Evolutionary conservation across 92 coral and sea anemone genomes (phyloP).

Genomic region (Siderastrea siderea): DNA sequence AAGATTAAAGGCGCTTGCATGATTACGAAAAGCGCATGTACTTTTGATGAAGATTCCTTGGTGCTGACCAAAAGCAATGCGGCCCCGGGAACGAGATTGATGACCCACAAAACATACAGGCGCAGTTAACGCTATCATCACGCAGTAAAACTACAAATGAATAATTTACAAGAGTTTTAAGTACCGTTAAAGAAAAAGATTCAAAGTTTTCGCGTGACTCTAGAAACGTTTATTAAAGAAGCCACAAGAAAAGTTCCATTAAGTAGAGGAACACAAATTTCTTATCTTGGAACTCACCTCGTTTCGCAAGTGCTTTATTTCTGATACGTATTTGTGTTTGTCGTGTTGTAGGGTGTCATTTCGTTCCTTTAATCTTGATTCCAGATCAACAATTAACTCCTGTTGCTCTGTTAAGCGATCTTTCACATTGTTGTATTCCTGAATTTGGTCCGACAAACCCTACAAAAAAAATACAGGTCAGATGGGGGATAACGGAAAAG

Average conservation of each 20-base stretch:
- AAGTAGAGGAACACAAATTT: neutral
- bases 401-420: slow-evolving; percentile 82
- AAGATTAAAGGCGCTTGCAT: no score
- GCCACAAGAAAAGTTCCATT: neutral
- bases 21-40: no score
- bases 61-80: no score
- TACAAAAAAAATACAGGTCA: neutral
- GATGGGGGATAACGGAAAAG: neutral
- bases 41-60: no score
- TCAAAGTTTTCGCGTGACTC: no score
- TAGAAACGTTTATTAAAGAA: neutral
- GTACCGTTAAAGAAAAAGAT: no score
- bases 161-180: no score
- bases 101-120: no score
- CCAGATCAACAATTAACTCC: slow-evolving; percentile 87
- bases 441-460: slow-evolving; percentile 89
- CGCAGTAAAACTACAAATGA: no score
- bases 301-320: slow-evolving; percentile 90
- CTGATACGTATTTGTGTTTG: slow-evolving; percentile 86
- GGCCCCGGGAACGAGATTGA: no score
- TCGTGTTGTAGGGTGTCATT: slow-evolving; percentile 90
- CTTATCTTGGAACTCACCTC: slow-evolving; percentile 67
- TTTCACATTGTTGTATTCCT: slow-evolving; percentile 78
- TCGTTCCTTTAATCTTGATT: slow-evolving; percentile 84
- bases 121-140: no score